These are phyloP conservation scores for Cyanocitta stelleri DNA, from an alignment of 2,113 vertebrate genomes.

Conservation along the genomic window DNA sequence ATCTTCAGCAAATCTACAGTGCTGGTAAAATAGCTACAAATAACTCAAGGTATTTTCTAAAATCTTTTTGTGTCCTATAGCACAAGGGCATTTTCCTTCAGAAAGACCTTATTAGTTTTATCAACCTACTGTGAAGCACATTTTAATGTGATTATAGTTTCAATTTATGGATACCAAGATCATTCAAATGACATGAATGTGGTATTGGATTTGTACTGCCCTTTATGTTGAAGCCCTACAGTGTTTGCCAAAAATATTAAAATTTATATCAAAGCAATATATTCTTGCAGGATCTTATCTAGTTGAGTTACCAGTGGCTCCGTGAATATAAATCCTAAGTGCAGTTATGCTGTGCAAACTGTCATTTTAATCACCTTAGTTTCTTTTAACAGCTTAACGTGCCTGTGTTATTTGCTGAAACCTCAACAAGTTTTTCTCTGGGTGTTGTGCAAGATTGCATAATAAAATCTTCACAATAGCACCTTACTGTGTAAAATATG, in stretches of 20 bases:
- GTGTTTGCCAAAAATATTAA: slow-evolving; percentile 11
- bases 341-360: slow-evolving; percentile 43
- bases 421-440: slow-evolving; percentile 43
- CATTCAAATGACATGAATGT: background rate
- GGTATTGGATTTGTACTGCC: background rate
- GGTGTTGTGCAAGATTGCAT: slow-evolving; percentile 37
- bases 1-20: background rate
- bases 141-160: background rate
- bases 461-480: slow-evolving; percentile 40
- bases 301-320: slow-evolving; percentile 11
- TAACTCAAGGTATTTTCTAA: background rate
- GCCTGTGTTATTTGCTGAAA: slow-evolving; percentile 60
- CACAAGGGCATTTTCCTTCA: background rate
- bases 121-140: background rate
- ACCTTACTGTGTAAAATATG: background rate
- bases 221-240: background rate
- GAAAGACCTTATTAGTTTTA: background rate
- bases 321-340: slow-evolving; percentile 51
- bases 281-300: background rate
- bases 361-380: slow-evolving; percentile 56
- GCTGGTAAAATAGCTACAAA: background rate
- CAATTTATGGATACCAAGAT: background rate
- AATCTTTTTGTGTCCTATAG: background rate
- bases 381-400: slow-evolving; percentile 49
- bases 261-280: slow-evolving; percentile 6